Evolutionary conservation across 2,797 vertebrate genomes (phyloP), one percentile per base, ranked within the genome.

Genomic region (Vespertilio murinus): DNA sequence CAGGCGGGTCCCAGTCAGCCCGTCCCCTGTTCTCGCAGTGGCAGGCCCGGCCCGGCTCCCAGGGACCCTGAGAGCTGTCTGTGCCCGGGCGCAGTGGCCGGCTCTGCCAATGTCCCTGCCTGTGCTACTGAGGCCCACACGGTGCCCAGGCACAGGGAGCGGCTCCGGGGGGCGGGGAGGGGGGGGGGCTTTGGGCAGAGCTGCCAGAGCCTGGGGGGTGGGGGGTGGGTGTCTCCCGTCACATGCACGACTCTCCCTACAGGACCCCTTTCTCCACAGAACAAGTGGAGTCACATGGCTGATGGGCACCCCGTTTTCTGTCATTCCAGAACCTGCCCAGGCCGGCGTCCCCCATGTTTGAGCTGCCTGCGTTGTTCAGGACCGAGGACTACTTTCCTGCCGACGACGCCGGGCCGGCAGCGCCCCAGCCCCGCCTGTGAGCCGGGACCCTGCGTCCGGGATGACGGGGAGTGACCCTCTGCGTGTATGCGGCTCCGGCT

Each of bases 381-480:
- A 98, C 95, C 0, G 96, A 97, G 95, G 97, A 94, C 33, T 92
- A 82, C 90, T 97, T 97, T 88, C 97, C 97, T 1, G 40, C 47
- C 81, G 96, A 52, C 81, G 96, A 52, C 4, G 0, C 85, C 0
- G 38, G 52, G 93, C 84, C 94, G 25, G 47, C 71, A 0, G 64
- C 84, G 35, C 86, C 45, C 69, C 67, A 8, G 45, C 59, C 0
- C 13, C 28, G 3, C 1, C 17, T 65, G 92, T 82, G 88, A 95
- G 92, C 84, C 1, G 3, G 25, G 2, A 8, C 23, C 22, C 30
- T 8, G 13, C 69, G 6, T 0, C 33, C 3, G 0, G 16, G 59
- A 71, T 4, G 0, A 2, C 1, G 74, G 45, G 30, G 13, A 49
- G 59, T 4, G 35, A 30, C 1, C 3, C 28, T 18, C 38, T 20